These are phyloP conservation scores for Sphenodon punctatus DNA, from an alignment of 2,797 vertebrate genomes.

Conservation along the genomic window DNA sequence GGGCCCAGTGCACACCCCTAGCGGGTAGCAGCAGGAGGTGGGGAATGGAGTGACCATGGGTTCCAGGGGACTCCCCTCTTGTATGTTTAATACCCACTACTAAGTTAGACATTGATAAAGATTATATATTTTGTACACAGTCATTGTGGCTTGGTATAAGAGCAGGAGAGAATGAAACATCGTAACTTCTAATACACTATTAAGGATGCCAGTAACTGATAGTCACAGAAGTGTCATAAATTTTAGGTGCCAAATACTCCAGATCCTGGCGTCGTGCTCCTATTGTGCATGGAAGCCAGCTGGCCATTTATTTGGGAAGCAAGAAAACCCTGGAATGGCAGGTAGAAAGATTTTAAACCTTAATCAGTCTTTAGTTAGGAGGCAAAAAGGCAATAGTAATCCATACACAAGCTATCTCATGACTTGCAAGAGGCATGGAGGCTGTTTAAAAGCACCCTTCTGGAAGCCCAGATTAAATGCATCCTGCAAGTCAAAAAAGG, in stretches of 20 bases:
- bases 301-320: slow-evolving; percentile 34
- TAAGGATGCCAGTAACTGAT: slow-evolving; percentile 23
- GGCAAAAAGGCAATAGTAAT: not conserved
- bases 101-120: not conserved
- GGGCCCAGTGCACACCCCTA: too few relatives aligned
- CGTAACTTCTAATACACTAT: not conserved
- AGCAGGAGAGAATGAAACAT: not conserved
- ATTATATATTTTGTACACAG: not conserved
- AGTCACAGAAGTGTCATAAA: slow-evolving; percentile 37
- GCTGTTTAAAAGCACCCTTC: too few relatives aligned
- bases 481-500: too few relatives aligned
- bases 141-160: not conserved
- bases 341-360: not conserved
- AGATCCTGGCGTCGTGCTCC: slow-evolving; percentile 31
- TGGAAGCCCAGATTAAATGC: too few relatives aligned
- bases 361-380: not conserved
- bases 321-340: not conserved
- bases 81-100: too few relatives aligned
- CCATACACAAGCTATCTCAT: not conserved
- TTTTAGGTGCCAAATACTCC: slow-evolving; percentile 42
- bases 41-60: too few relatives aligned
- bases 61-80: too few relatives aligned
- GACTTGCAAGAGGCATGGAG: too few relatives aligned
- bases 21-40: too few relatives aligned
- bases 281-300: slow-evolving; percentile 5